Percentiles rank a stretch among this genome's conserved stretches.
These are phyloP conservation scores for Epistrophe grossulariae DNA, from an alignment of 2,888 invertebrate species.

Conservation along the genomic window DNA sequence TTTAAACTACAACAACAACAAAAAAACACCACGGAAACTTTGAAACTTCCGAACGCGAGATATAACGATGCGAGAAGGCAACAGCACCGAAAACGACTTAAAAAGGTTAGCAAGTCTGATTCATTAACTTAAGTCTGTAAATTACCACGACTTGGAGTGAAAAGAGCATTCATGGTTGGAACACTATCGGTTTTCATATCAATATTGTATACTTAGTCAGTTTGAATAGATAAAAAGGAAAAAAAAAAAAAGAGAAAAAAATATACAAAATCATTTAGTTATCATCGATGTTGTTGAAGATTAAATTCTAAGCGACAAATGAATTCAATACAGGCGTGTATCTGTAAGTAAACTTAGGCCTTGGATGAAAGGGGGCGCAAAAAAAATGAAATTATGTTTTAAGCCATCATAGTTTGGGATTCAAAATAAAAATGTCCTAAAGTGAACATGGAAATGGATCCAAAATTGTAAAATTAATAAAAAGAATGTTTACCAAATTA, in stretches of 20 bases:
- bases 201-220: constrained; percentile 44
- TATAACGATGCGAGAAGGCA: constrained; percentile 64
- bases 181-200: constrained; percentile 42
- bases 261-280: constrained; percentile 41
- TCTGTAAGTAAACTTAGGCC: background rate
- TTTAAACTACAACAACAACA: background rate
- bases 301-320: constrained; percentile 46
- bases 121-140: constrained; percentile 68
- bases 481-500: too few species aligned
- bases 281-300: constrained; percentile 56
- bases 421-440: too few species aligned
- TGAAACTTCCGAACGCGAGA: constrained; percentile 7
- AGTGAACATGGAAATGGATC: too few species aligned
- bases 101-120: constrained; percentile 61
- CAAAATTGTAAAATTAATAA: too few species aligned
- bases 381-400: too few species aligned
- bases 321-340: background rate
- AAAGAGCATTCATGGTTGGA: constrained; percentile 46
- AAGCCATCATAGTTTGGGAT: too few species aligned
- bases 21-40: constrained; percentile 21
- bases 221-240: constrained; percentile 31
- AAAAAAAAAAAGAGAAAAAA: constrained; percentile 39
- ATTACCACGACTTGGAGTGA: constrained; percentile 44
- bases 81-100: constrained; percentile 73
- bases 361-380: background rate